A percentile compares a stretch with the other conserved stretches of the same genome.
Evolutionary conservation across 2,888 invertebrate genomes (phyloP).

Genomic region (Meta bourneti): DNA sequence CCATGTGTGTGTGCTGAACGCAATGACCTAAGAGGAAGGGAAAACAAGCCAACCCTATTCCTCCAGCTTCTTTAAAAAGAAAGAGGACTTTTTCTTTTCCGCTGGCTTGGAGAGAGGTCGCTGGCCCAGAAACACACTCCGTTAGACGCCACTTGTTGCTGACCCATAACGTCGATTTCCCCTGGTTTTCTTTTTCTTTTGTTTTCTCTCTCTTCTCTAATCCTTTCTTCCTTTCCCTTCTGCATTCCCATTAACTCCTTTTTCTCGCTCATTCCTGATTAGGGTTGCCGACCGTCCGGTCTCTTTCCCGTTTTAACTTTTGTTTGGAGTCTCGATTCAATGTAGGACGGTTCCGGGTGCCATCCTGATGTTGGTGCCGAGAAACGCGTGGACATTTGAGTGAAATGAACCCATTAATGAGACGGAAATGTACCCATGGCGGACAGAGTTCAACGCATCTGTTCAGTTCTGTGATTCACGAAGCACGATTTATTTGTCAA

Average conservation of each 20-base stretch:
- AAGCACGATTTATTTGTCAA: no score
- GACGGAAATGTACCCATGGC: no score
- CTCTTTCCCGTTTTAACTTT: neutral
- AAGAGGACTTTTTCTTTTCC: slow-evolving; percentile 49
- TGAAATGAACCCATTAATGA: no score
- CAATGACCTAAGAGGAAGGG: slow-evolving; percentile 39
- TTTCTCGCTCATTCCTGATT: neutral
- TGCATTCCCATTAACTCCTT: neutral
- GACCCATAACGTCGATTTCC: slow-evolving; percentile 48
- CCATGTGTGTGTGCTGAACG: neutral
- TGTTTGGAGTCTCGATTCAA: neutral
- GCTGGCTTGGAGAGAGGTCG: slow-evolving; percentile 48
- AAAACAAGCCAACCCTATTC: slow-evolving; percentile 48
- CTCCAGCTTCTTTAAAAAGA: slow-evolving; percentile 8
- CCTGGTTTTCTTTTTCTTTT: slow-evolving; percentile 4
- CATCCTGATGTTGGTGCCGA: no score
- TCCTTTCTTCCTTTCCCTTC: slow-evolving; percentile 48
- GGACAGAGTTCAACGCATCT: no score
- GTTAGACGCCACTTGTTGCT: slow-evolving; percentile 60
- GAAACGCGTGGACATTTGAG: no score
- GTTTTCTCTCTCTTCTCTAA: slow-evolving; percentile 21
- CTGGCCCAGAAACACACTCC: slow-evolving; percentile 71
- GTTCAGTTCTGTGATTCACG: no score
- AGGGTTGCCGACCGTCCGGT: neutral
- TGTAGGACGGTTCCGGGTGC: neutral